phyloP scores from a whole-genome alignment of 2,797 vertebrate species.

The Onychomys torridus region DNA sequence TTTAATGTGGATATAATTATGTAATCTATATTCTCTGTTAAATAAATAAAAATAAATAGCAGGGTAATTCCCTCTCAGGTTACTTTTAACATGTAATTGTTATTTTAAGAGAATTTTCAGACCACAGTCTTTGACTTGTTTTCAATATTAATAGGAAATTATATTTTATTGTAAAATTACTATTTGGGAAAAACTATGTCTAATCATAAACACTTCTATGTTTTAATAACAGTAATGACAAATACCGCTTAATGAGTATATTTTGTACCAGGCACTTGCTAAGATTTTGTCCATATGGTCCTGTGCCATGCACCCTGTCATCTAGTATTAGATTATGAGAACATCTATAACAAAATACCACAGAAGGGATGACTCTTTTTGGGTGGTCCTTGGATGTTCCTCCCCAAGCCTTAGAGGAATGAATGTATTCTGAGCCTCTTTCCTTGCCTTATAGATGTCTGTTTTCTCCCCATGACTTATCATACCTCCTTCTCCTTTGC shows the following conservation, averaged over 20 bases:
- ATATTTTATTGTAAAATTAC: neutral
- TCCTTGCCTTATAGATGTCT: neutral
- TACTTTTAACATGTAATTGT: slow-evolving; percentile 36
- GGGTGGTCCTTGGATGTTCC: neutral
- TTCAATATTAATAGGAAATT: slow-evolving; percentile 20
- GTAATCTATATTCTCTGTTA: neutral
- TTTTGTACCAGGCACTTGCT: slow-evolving; percentile 29
- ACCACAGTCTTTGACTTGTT: neutral
- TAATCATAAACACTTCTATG: neutral
- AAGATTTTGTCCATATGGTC: neutral
- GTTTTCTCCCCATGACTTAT: neutral
- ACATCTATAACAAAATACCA: neutral
- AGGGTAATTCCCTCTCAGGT: neutral
- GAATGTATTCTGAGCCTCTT: neutral
- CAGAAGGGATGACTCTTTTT: neutral
- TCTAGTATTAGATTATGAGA: neutral
- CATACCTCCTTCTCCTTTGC: neutral
- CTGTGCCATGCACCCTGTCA: neutral
- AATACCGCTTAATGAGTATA: neutral
- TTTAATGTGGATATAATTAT: neutral
- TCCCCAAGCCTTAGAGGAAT: neutral
- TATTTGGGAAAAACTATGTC: neutral
- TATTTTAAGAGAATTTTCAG: slow-evolving; percentile 33
- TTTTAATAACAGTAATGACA: slow-evolving; percentile 21
- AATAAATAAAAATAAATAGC: neutral